Conservation (phyloP, 2,888 invertebrate genomes). For the Himalopsyche tibetana region DNA sequence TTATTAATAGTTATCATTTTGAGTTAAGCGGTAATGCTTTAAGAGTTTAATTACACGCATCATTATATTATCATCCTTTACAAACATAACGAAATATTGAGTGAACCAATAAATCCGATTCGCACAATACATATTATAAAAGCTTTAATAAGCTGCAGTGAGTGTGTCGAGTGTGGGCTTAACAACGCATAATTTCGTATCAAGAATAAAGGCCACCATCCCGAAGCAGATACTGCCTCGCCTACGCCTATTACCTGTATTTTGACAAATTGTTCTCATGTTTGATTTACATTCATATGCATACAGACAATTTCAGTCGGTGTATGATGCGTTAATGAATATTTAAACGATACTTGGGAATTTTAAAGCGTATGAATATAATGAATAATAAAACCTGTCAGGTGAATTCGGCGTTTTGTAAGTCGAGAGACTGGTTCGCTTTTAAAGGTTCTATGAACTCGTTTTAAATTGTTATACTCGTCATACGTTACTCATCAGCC, state of each 20-base stretch:
- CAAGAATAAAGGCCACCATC: constrained; percentile 38
- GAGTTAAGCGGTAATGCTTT: too few relatives aligned
- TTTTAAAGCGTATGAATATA: constrained; percentile 37
- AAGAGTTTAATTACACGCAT: neutral
- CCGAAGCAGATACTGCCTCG: constrained; percentile 38
- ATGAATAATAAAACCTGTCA: constrained; percentile 42
- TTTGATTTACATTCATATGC: constrained; percentile 53
- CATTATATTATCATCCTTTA: neutral
- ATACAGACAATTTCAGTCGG: constrained; percentile 28
- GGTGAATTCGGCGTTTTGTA: constrained; percentile 25
- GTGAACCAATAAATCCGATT: neutral
- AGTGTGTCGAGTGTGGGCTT: constrained; percentile 45
- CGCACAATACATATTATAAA: neutral
- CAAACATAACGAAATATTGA: neutral
- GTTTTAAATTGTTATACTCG: neutral
- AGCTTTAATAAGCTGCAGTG: constrained; percentile 26
- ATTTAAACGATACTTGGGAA: constrained; percentile 44
- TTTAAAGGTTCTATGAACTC: constrained; percentile 32
- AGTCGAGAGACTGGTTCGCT: constrained; percentile 6
- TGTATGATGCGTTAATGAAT: constrained; percentile 50
- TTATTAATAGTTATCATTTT: too few relatives aligned
- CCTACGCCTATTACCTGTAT: constrained; percentile 48
- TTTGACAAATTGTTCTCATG: constrained; percentile 52
- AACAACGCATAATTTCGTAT: constrained; percentile 45
- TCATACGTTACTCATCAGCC: constrained; percentile 1